Base-by-base conservation (phyloP, 2,113 vertebrate species). In the Hydrochoerus hydrochaeris region DNA sequence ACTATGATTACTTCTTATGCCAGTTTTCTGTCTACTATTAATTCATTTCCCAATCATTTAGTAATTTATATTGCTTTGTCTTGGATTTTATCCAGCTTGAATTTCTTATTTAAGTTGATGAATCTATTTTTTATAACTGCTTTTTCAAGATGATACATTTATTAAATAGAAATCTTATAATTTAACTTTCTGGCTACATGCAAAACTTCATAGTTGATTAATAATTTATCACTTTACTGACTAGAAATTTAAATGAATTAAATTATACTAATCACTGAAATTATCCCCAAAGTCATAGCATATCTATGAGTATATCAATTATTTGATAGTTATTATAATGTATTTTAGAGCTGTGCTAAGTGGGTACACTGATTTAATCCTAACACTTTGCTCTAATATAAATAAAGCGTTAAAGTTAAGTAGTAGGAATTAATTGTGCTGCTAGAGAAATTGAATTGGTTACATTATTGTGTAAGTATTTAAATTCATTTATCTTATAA, bases 301-400 rank as follows among this genome's bases (percentile, higher is more conserved):
- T 93, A 95, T 88, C 87, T 94, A 0, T 49, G 2, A 78, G 26
- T 78, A 30, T 90, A 96, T 93, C 91, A 96, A 58, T 95, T 97
- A 95, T 89, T 86, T 94, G 67, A 81, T 87, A 81, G 35, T 93
- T 95, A 95, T 57, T 91, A 24, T 92, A 86, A 89, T 90, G 4
- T 96, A 82, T 90, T 60, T 95, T 89, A 62, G n/a, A 96, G n/a
- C 41, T 81, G 3, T 92, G 1, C 6, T 92, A 92, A 97, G 67
- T 94, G 1, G 87, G 94, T 97, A 95, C n/a, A 97, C 44, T 97
- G 57, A 94, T 94, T 97, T 97, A 97, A 93, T 96, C 20, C 9
- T 91, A 94, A 90, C 85, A 85, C 69, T 96, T 85, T 93, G 62
- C 19, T 88, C n/a, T 95, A 94, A 90, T 92, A 93, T 90, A 97